These are phyloP conservation scores for Maccullochella peelii DNA, from an alignment of 2,113 vertebrate genomes.

Conservation along the genomic window DNA sequence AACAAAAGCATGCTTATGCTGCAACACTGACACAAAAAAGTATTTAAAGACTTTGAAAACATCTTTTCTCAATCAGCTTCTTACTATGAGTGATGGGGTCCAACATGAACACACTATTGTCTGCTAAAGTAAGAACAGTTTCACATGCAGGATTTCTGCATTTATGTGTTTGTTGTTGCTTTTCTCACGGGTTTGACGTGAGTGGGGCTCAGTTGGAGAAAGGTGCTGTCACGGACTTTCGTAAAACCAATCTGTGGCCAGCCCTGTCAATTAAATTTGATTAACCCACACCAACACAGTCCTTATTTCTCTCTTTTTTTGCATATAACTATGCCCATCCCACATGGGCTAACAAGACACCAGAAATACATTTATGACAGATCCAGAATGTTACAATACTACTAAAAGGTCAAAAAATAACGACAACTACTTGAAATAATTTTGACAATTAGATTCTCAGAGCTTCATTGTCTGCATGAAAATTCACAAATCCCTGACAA, in stretches of 20 bases:
- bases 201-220: not conserved
- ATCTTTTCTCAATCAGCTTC: not conserved
- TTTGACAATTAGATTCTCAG: not conserved
- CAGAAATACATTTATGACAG: too few relatives aligned
- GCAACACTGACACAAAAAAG: not conserved
- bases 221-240: not conserved
- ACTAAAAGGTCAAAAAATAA: too few relatives aligned
- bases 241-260: not conserved
- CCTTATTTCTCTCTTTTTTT: too few relatives aligned
- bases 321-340: not conserved
- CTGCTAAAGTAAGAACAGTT: not conserved
- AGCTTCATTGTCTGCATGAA: not conserved
- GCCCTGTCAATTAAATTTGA: not conserved
- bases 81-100: not conserved
- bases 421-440: not conserved
- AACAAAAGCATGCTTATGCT: constrained; percentile 29
- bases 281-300: not conserved
- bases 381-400: not conserved
- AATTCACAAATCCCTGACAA: too few relatives aligned
- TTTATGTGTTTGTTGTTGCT: not conserved
- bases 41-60: not conserved
- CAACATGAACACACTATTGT: not conserved
- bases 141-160: not conserved
- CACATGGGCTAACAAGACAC: not conserved
- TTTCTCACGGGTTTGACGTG: not conserved